phyloP scores from a whole-genome alignment of 2,797 vertebrate species.

The Phalloptychus januarius region DNA sequence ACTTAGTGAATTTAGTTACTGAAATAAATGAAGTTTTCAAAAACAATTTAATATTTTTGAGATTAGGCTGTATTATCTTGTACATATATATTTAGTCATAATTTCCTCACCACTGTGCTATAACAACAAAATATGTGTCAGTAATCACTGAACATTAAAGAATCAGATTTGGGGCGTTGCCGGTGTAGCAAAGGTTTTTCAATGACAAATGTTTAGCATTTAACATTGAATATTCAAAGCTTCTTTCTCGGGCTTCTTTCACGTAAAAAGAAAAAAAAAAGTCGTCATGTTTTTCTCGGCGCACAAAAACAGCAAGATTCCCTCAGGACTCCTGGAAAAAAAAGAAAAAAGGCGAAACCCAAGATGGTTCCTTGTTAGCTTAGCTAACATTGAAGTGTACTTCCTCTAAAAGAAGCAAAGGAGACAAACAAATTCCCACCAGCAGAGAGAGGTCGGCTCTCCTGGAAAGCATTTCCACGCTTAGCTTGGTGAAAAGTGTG shows the following conservation, averaged over 20 bases:
- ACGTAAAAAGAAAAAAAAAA: slow-evolving; percentile 47
- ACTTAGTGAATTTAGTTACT: background rate
- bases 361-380: slow-evolving; percentile 61
- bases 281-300: slow-evolving; percentile 70
- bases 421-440: slow-evolving; percentile 75
- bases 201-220: background rate
- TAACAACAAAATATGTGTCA: background rate
- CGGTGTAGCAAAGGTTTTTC: background rate
- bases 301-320: slow-evolving; percentile 57
- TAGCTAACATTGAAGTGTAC: slow-evolving; percentile 70
- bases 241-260: slow-evolving; percentile 37
- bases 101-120: background rate
- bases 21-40: background rate
- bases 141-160: background rate
- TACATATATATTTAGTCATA: background rate
- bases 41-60: background rate
- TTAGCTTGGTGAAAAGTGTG: slow-evolving; percentile 61
- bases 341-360: slow-evolving; percentile 67
- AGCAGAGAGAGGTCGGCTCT: slow-evolving; percentile 71
- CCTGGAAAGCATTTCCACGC: slow-evolving; percentile 56
- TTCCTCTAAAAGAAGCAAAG: slow-evolving; percentile 60
- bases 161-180: background rate
- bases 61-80: background rate
- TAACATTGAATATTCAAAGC: slow-evolving; percentile 1
- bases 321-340: slow-evolving; percentile 46